A percentile compares a stretch with the other conserved stretches of the same genome.
These are phyloP conservation scores for Cotesia typhae DNA, from an alignment of 1,140 invertebrate species.

Conservation along the genomic window DNA sequence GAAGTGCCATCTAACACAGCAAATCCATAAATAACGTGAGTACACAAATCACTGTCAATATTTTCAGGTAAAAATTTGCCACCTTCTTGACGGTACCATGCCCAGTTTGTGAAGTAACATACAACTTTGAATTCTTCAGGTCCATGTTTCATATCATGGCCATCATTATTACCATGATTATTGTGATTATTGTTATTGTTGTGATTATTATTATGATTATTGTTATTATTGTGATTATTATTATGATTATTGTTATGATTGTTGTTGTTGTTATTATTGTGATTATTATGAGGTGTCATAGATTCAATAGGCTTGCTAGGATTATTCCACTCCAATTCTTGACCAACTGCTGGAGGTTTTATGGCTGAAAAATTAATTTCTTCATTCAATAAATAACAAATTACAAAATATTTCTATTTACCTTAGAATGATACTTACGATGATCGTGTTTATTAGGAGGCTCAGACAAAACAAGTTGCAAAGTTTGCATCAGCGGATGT, in stretches of 20 bases:
- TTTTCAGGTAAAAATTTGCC: conserved; percentile 71
- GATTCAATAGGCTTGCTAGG: conserved; percentile 6
- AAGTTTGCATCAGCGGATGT: conserved; percentile 78
- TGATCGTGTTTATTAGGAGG: conserved; percentile 53
- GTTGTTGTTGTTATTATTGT: too few relatives aligned
- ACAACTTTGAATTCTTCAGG: conserved; percentile 67
- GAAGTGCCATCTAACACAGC: conserved; percentile 68
- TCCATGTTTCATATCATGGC: conserved; percentile 27
- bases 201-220: too few relatives aligned
- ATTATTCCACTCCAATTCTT: conserved; percentile 50
- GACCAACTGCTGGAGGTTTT: conserved; percentile 45
- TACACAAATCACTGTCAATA: conserved; percentile 73
- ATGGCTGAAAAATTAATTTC: conserved; percentile 44
- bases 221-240: too few relatives aligned
- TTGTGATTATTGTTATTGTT: too few relatives aligned
- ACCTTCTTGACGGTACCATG: conserved; percentile 70
- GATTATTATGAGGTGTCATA: background rate
- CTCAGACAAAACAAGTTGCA: conserved; percentile 73
- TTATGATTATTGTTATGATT: too few relatives aligned
- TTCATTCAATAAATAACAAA: too few relatives aligned
- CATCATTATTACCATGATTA: background rate
- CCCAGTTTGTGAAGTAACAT: conserved; percentile 75
- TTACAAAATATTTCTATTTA: too few relatives aligned
- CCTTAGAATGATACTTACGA: conserved; percentile 42
- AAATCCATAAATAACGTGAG: conserved; percentile 77